Conservation (phyloP, 2,797 vertebrate genomes). For the Champsocephalus gunnari region DNA sequence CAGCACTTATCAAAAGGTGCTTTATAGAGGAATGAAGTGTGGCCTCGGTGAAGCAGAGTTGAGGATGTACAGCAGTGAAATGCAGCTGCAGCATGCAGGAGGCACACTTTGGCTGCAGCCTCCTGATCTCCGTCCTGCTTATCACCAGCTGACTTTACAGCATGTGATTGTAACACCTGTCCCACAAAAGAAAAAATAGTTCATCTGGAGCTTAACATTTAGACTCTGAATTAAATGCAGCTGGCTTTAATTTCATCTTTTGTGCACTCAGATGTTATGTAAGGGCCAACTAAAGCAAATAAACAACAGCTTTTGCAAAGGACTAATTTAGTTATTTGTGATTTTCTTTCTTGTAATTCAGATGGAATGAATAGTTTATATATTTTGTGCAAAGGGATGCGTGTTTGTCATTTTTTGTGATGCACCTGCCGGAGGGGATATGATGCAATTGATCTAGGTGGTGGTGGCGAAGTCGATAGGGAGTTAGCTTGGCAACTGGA, state of each 20-base stretch:
- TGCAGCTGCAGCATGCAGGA: conserved; percentile 34
- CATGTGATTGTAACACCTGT: conserved; percentile 34
- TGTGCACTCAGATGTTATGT: conserved; percentile 61
- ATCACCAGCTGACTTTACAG: conserved; percentile 48
- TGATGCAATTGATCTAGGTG: not conserved
- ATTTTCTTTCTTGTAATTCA: conserved; percentile 20
- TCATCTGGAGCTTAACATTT: conserved; percentile 28
- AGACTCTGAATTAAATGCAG: conserved; percentile 42
- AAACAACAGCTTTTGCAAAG: conserved; percentile 61
- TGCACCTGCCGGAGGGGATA: conserved; percentile 23
- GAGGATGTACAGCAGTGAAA: conserved; percentile 50
- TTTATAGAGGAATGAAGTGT: conserved; percentile 50
- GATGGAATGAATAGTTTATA: conserved; percentile 8
- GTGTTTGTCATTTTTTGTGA: conserved; percentile 17
- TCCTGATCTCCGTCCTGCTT: conserved; percentile 33
- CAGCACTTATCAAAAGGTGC: conserved; percentile 54
- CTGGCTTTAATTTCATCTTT: conserved; percentile 55
- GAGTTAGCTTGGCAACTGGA: too few species aligned
- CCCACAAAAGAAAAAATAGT: conserved; percentile 21
- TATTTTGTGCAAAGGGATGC: conserved; percentile 32
- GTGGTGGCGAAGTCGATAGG: too few species aligned
- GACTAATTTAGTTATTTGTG: conserved; percentile 55
- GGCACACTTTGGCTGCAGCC: conserved; percentile 27
- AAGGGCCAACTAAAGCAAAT: conserved; percentile 61
- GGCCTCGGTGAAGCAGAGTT: conserved; percentile 50